Base-by-base conservation (phyloP, 2,888 invertebrate genomes). In the Capitulum mitella region DNA sequence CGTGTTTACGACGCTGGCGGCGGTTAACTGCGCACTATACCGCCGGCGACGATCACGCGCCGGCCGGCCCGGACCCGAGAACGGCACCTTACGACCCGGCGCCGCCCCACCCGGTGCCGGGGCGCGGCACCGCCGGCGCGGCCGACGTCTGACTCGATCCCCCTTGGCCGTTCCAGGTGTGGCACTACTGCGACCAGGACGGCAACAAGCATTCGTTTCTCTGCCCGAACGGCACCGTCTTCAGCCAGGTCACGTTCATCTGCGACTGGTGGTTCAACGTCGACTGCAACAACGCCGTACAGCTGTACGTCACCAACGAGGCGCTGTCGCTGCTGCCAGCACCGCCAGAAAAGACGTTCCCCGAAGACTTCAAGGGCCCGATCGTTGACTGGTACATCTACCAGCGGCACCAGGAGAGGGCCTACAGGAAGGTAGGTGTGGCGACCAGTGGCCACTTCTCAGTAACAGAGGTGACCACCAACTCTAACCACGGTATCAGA, bases 181-280 rank as follows among this genome's bases (percentile, higher is more conserved):
- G 70, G 70, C 70, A 70, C 70, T 70, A 70, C 70, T 70, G 70
- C 26, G 70, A 70, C 70, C 70, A 70, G 70, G 70, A 70, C 70
- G 70, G 70, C 34, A 12, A 92, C 82, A 94, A 95, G 86, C 93
- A 94, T 83, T 95, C 94, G 61, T 95, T 95, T 87, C 89, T 95
- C 76, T 95, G 95, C 86, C 94, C 94, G 48, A 94, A 94, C 84
- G 95, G 95, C 82, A 95, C 95, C 83, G 92, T 94, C 86, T 95
- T 95, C 86, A 93, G 94, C 85, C 95, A 95, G 87, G 91, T 92
- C 83, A 93, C 94, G 85, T 89, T 95, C 82, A 94, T 94, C 84
- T 95, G 95, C 87, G 95, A 95, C 87, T 95, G 95, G 95, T 95
- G 94, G 94, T 94, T 93, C 87, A 94, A 94, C 88, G 94, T 94